Conservation (phyloP, 1,140 invertebrate genomes). For the Coboldia fuscipes region DNA sequence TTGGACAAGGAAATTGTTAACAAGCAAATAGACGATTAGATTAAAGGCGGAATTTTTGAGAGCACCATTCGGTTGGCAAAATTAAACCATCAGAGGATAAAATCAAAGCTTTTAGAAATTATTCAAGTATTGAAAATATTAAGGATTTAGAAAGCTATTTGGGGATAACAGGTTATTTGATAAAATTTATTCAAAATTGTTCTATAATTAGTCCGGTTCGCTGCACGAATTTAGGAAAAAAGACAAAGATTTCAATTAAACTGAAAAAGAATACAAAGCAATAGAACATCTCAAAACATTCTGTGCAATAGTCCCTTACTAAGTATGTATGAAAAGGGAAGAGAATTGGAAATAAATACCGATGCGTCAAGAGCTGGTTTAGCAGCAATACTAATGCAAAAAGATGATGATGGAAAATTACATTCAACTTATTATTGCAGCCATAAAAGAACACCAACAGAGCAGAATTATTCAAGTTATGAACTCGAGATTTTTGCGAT, state of each 20-base stretch:
- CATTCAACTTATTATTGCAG: slow-evolving; percentile 8
- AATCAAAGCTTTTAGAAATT: no score
- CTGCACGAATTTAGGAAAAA: background rate
- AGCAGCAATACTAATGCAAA: slow-evolving; percentile 15
- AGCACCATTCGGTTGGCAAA: no score
- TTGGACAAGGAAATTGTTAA: no score
- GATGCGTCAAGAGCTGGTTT: slow-evolving; percentile 13
- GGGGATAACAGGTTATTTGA: background rate
- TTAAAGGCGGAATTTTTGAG: no score
- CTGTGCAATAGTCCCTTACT: background rate
- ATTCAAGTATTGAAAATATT: no score
- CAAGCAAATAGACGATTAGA: no score
- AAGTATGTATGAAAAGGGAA: background rate
- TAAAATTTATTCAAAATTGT: background rate
- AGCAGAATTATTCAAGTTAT: slow-evolving; percentile 7
- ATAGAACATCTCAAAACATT: background rate
- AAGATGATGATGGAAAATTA: slow-evolving; percentile 5
- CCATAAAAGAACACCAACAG: slow-evolving; percentile 4
- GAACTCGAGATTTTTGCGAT: slow-evolving; percentile 8
- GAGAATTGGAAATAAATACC: slow-evolving; percentile 9
- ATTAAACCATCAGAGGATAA: no score
- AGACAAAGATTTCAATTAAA: background rate
- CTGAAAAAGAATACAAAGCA: background rate
- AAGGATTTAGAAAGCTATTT: background rate
- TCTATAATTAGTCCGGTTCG: background rate